Evolutionary conservation across 2,113 vertebrate species (phyloP).

Genomic region (Xiphophorus hellerii): DNA sequence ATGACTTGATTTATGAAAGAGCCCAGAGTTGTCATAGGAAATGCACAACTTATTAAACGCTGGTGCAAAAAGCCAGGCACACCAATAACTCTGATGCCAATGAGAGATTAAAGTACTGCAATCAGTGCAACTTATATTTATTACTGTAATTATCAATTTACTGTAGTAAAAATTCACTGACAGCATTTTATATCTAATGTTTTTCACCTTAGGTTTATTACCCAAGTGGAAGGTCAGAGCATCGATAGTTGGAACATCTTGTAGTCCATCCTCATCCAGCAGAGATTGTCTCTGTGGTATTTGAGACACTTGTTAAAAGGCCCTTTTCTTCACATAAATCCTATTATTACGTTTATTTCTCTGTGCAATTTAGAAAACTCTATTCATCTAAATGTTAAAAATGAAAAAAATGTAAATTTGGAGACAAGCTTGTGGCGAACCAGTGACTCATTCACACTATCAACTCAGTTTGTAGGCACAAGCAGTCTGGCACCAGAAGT

Average conservation of each 20-base stretch:
- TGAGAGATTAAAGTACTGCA: background rate
- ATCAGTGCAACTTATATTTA: background rate
- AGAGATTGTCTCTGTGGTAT: constrained; percentile 1
- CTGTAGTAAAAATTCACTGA: background rate
- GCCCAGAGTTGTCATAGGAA: background rate
- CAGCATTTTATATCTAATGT: background rate
- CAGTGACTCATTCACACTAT: constrained; percentile 30
- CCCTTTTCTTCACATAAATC: constrained; percentile 1
- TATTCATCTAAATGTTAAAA: background rate
- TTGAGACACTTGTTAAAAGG: background rate
- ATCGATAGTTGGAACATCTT: constrained; percentile 1
- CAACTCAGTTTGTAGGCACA: constrained; percentile 27
- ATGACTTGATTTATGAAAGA: background rate
- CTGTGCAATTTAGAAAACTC: constrained; percentile 1
- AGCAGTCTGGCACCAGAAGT: constrained; percentile 27
- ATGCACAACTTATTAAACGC: background rate
- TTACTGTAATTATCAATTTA: background rate
- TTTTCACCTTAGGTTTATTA: background rate
- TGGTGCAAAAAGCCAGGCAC: background rate
- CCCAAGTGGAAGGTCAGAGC: background rate
- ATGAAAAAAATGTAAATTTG: background rate
- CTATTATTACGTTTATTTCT: constrained; percentile 7
- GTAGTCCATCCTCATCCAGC: background rate
- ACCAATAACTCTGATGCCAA: background rate
- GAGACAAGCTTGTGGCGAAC: constrained; percentile 10